These are phyloP conservation scores for Leuciscus waleckii DNA, from an alignment of 2,797 vertebrate species.

Conservation along the genomic window DNA sequence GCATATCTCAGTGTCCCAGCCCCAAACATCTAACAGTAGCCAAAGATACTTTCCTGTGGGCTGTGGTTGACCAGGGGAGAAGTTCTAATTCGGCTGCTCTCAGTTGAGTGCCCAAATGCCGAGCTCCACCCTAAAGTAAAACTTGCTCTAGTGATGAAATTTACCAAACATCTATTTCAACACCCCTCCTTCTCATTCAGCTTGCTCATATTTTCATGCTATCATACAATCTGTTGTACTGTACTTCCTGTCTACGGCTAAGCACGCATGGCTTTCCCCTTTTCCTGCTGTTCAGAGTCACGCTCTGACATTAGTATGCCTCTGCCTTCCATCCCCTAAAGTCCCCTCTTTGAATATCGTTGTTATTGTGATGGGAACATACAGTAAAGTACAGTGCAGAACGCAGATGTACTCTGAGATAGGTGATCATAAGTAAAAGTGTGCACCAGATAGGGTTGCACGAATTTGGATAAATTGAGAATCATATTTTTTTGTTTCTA, in stretches of 20 bases:
- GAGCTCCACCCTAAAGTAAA: conserved; percentile 61
- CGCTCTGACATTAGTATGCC: conserved; percentile 29
- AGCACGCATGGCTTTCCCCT: neutral
- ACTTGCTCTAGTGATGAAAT: conserved; percentile 43
- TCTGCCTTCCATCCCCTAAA: conserved; percentile 24
- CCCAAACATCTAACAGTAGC: neutral
- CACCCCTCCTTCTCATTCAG: conserved; percentile 18
- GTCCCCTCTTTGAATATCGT: conserved; percentile 8
- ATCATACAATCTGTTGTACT: conserved; percentile 5
- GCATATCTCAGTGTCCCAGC: conserved; percentile 15
- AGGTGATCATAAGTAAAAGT: neutral
- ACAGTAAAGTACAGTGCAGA: too few relatives aligned
- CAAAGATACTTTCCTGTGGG: conserved; percentile 38
- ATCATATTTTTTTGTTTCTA: too few relatives aligned
- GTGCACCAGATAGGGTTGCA: neutral
- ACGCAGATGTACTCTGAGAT: neutral
- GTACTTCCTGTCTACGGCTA: conserved; percentile 19
- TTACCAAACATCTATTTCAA: conserved; percentile 33
- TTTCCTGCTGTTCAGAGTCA: conserved; percentile 16
- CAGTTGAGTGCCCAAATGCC: conserved; percentile 60
- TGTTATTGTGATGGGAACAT: conserved; percentile 29
- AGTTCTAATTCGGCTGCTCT: conserved; percentile 44
- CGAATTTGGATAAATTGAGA: too few relatives aligned
- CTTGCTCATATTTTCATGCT: conserved; percentile 22
- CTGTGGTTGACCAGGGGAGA: conserved; percentile 35